These are phyloP conservation scores for Netelia inedita DNA, from an alignment of 2,888 invertebrate species.

Conservation along the genomic window DNA sequence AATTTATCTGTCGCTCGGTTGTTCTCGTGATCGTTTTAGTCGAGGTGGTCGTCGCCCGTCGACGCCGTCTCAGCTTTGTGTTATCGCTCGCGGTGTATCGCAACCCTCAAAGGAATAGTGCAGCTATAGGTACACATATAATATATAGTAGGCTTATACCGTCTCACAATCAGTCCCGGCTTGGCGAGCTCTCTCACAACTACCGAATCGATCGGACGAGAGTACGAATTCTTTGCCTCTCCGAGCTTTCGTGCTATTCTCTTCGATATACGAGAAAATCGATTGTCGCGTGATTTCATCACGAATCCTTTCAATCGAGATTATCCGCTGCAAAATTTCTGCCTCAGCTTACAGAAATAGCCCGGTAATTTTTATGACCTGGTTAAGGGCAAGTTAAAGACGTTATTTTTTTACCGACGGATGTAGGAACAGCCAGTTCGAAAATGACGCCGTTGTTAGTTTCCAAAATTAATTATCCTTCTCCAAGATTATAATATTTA, in stretches of 20 bases:
- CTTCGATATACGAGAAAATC: slow-evolving; percentile 35
- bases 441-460: too few relatives aligned
- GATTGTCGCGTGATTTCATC: slow-evolving; percentile 45
- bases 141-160: neutral
- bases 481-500: too few relatives aligned
- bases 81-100: slow-evolving; percentile 48
- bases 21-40: slow-evolving; percentile 33
- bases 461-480: too few relatives aligned
- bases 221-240: slow-evolving; percentile 29
- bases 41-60: slow-evolving; percentile 63
- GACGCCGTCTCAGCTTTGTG: slow-evolving; percentile 68
- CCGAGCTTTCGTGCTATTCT: slow-evolving; percentile 46
- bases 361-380: too few relatives aligned
- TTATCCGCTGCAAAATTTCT: neutral
- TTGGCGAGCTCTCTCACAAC: slow-evolving; percentile 17
- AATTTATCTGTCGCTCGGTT: slow-evolving; percentile 72
- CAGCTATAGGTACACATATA: slow-evolving; percentile 1
- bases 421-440: too few relatives aligned
- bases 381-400: too few relatives aligned
- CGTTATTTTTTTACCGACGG: too few relatives aligned
- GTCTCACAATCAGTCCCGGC: slow-evolving; percentile 55
- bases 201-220: slow-evolving; percentile 50
- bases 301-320: slow-evolving; percentile 48
- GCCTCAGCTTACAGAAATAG: neutral
- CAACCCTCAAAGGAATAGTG: slow-evolving; percentile 60